Base-by-base conservation (phyloP, 2,888 invertebrate genomes). In the Conchocele bisecta region DNA sequence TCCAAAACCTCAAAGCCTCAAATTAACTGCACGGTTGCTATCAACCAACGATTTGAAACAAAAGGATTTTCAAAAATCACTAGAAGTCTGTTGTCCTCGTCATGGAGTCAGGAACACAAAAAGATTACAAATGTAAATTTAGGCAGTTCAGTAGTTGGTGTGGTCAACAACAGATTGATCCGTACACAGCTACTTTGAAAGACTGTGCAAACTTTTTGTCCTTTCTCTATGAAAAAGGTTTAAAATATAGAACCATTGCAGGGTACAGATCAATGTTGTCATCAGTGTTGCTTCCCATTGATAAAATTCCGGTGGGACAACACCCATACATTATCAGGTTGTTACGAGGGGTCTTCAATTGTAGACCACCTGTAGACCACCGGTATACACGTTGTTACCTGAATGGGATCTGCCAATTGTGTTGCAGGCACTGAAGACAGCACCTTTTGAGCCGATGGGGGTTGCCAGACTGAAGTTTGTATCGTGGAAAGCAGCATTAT, bases 1-100 rank as follows among this genome's bases (percentile, higher is more conserved):
- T 42, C 78, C 75, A 31, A 60, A 70, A 13, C 67, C 60, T 24
- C 56, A 65, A 26, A 13, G 20, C 9, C 44, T 75, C 22, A 64
- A 57, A 13, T 56, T 74, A 39, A 65, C 69, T 64, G 76, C 66
- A 60, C 75, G 73, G 75, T 71, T 65, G 13, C 65, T 71, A 33
- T 68, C 71, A 37, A 59, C 58, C 39, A 57, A 71, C 11, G 15
- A n/a, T 68, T 71, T 53, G 41, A 57, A 51, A 22, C 61, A 42
- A 63, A 51, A 35, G 67, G 73, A 0, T 65, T 75, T 75, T 75
- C 71, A 44, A 35, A 44, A 42, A 28, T 65, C 9, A 42, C 67
- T 74, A 57, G 71, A 69, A 31, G 61, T 46, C 37, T 79, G 11
- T 26, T 79, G 9, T 15, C 46, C 13, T 67, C 73, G 4, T 64